phyloP scores from a whole-genome alignment of 2,113 vertebrate genomes.

The Eudyptes chrysolophus region DNA sequence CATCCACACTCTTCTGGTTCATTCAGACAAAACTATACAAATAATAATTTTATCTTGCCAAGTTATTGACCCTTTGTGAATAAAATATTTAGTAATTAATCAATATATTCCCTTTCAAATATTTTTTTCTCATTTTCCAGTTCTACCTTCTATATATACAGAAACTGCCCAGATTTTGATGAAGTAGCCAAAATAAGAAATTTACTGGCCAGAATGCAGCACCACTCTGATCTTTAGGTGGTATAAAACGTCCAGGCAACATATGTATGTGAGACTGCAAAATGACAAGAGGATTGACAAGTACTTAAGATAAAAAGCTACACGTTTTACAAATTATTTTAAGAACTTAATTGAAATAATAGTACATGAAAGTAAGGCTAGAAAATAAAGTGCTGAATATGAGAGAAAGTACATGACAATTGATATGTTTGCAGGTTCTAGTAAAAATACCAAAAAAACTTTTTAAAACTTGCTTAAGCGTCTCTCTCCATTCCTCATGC shows the following conservation, averaged over 20 bases:
- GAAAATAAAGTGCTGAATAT: slow-evolving; percentile 84
- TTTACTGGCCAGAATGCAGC: slow-evolving; percentile 97
- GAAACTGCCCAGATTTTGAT: slow-evolving; percentile 87
- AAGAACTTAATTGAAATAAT: slow-evolving; percentile 73
- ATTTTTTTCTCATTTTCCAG: slow-evolving; percentile 90
- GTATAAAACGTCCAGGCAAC: slow-evolving; percentile 94
- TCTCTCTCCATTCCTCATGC: slow-evolving; percentile 60
- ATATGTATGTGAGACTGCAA: slow-evolving; percentile 89
- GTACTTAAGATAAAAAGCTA: slow-evolving; percentile 80
- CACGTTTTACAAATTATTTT: slow-evolving; percentile 66
- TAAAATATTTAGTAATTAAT: slow-evolving; percentile 95
- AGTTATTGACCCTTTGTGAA: slow-evolving; percentile 98
- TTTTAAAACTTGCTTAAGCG: slow-evolving; percentile 57
- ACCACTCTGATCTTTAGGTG: slow-evolving; percentile 90
- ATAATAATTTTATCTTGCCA: slow-evolving; percentile 97
- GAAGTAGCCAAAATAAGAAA: slow-evolving; percentile 96
- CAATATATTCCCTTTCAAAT: slow-evolving; percentile 99
- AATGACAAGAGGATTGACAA: slow-evolving; percentile 82
- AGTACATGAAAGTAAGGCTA: slow-evolving; percentile 80
- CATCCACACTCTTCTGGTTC: slow-evolving; percentile 95
- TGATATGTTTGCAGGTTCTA: slow-evolving; percentile 70
- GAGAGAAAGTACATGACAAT: slow-evolving; percentile 72
- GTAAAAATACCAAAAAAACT: slow-evolving; percentile 61
- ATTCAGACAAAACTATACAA: slow-evolving; percentile 99
- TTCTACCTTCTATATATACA: slow-evolving; percentile 96